Conservation (phyloP, 2,888 invertebrate species). For the Rambutsinella grinnellia region DNA sequence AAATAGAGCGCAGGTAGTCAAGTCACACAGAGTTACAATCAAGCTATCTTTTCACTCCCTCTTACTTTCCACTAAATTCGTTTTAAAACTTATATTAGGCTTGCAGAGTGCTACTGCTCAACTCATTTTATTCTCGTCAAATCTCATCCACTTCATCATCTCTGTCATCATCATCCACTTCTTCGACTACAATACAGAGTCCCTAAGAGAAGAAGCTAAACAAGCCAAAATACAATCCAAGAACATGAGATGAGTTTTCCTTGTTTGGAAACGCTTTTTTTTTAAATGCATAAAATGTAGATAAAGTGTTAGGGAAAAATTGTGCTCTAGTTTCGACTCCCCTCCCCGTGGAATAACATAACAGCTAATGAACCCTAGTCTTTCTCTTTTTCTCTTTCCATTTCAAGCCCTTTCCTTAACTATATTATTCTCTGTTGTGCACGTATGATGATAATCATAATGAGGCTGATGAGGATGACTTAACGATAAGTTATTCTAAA, state of each 20-base stretch:
- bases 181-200: too few relatives aligned
- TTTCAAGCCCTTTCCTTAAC: too few relatives aligned
- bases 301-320: too few relatives aligned
- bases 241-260: background rate
- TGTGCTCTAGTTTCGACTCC: background rate
- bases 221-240: slow-evolving; percentile 2
- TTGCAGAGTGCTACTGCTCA: slow-evolving; percentile 42
- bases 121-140: slow-evolving; percentile 56
- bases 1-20: background rate
- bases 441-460: too few relatives aligned
- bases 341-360: slow-evolving; percentile 7
- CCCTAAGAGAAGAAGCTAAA: too few relatives aligned
- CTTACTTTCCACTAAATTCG: slow-evolving; percentile 11
- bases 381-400: too few relatives aligned
- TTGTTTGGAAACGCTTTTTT: too few relatives aligned
- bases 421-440: too few relatives aligned
- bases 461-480: too few relatives aligned
- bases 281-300: too few relatives aligned
- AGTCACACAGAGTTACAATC: background rate
- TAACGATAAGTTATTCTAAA: too few relatives aligned
- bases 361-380: slow-evolving; percentile 41
- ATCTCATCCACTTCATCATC: slow-evolving; percentile 56
- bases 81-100: slow-evolving; percentile 34
- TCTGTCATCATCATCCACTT: slow-evolving; percentile 40
- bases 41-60: slow-evolving; percentile 9